A percentile compares a stretch with the other conserved stretches of the same genome.
These are phyloP conservation scores for Cydia splendana DNA, from an alignment of 1,140 invertebrate species.

Conservation along the genomic window DNA sequence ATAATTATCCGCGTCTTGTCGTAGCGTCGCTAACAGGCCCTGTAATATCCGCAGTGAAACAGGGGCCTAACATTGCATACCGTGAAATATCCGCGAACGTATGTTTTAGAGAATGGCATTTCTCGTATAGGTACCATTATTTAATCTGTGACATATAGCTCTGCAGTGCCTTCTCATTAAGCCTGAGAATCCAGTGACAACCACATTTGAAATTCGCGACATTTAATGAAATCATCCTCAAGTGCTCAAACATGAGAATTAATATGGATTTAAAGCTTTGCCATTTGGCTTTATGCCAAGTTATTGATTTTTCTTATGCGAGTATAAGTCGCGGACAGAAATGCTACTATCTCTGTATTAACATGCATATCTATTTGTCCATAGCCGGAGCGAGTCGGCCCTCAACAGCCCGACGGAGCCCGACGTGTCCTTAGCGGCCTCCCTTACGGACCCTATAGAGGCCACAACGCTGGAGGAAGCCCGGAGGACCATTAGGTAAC, in stretches of 20 bases:
- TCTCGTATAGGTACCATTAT: not conserved
- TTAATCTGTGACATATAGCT: not conserved
- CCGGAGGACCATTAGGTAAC: constrained; percentile 78
- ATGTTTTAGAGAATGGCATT: not conserved
- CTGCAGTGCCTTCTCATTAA: not conserved
- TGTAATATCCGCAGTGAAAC: too few relatives aligned
- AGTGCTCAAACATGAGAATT: not conserved
- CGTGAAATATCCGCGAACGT: not conserved
- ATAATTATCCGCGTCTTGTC: too few relatives aligned
- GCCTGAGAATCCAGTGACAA: not conserved
- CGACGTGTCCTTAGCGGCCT: constrained; percentile 76
- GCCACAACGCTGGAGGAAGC: constrained; percentile 80
- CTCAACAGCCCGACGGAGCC: constrained; percentile 79
- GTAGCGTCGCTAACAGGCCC: too few relatives aligned
- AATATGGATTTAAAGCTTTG: not conserved
- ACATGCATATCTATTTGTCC: constrained; percentile 48
- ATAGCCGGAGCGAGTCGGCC: constrained; percentile 78
- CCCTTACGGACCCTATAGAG: constrained; percentile 77
- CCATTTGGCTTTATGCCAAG: too few relatives aligned
- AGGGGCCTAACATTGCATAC: too few relatives aligned
- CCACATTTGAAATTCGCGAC: not conserved
- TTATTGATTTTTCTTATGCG: too few relatives aligned
- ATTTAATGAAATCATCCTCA: constrained; percentile 2
- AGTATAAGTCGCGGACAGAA: too few relatives aligned
- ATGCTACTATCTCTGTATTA: not conserved